A percentile compares a stretch with the other conserved stretches of the same genome.
These are phyloP conservation scores for Poeciliopsis infans DNA, from an alignment of 2,797 vertebrate species.

Conservation along the genomic window DNA sequence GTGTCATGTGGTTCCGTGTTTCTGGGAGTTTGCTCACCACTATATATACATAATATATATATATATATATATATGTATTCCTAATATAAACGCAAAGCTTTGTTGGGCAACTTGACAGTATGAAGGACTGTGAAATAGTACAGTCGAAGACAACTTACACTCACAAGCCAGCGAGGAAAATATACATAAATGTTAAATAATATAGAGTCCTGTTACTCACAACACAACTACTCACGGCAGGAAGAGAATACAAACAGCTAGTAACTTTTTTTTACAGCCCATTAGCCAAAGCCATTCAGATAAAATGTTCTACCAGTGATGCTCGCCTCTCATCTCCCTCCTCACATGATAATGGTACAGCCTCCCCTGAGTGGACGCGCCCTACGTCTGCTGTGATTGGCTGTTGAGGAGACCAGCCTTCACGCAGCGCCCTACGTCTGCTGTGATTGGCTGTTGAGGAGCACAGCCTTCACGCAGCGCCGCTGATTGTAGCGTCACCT, in stretches of 20 bases:
- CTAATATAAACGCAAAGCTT: neutral
- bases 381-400: constrained; percentile 72
- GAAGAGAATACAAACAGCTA: neutral
- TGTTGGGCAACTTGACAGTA: neutral
- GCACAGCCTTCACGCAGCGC: neutral
- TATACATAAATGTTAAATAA: neutral
- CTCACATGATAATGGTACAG: constrained; percentile 63
- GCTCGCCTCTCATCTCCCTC: constrained; percentile 35
- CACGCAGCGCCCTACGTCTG: neutral
- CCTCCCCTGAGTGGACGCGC: constrained; percentile 68
- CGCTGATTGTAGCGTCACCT: constrained; percentile 73
- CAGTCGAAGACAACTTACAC: neutral
- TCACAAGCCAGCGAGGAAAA: neutral
- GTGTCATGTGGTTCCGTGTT: constrained; percentile 83
- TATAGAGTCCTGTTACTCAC: neutral
- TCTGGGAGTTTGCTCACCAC: constrained; percentile 78
- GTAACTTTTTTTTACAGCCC: neutral
- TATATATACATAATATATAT: neutral
- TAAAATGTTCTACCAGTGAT: neutral
- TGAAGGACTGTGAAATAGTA: neutral
- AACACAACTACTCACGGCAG: neutral
- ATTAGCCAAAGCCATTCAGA: neutral
- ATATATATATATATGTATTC: neutral
- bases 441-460: too few species aligned
- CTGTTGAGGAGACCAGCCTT: constrained; percentile 48